Base-by-base conservation (phyloP, 1,140 invertebrate genomes). In the Caenorhabditis briggsae region DNA sequence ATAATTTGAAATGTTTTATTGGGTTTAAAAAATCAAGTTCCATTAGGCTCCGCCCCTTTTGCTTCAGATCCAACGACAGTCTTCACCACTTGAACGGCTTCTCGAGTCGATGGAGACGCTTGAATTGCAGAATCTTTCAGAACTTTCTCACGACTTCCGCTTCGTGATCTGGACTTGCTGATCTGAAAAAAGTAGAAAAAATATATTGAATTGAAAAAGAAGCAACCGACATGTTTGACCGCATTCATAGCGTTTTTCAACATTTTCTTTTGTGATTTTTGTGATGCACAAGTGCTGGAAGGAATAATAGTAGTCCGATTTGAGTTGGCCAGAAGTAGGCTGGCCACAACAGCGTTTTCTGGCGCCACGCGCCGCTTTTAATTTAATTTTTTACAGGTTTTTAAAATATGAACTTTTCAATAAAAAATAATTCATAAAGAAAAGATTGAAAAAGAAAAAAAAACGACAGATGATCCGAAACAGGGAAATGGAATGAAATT, bases 121-220 rank as follows among this genome's bases (percentile, higher is more conserved):
- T 78, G 70, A 23, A 78, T n/a, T 23, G 70, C 70, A 14, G 70
- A 78, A 14, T 78, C 70, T 14, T 78, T 78, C 20, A 78, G 18
- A 5, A 78, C n/a, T 23, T 78, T 78, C 46, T 78, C 70, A n/a
- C 70, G 70, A 78, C 70, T 78, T 78, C 46, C 70, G 53, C 70
- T 78, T 78, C 64, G 11, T 3, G 64, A 70, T 70, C 70, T 41
- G 7, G 70, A 78, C 50, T 50, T 78, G 9, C 43, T n/a, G 46
- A 78, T 78, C 70, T 78, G 70, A 50, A 16, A 50, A 50, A 53
- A 53, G 2, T 53, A 2, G 9, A 16, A 53, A 53, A 53, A 12
- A 12, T 53, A 1, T 1, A 16, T 9, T 9, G 50, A 53, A 53
- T 53, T 53, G 50, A 2, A 53, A 58, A 64, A 64, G 9, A 25